Percentiles rank a stretch among this genome's conserved stretches.
Evolutionary conservation across 2,888 invertebrate genomes (phyloP).

Genomic region (Drosophila barbarae): DNA sequence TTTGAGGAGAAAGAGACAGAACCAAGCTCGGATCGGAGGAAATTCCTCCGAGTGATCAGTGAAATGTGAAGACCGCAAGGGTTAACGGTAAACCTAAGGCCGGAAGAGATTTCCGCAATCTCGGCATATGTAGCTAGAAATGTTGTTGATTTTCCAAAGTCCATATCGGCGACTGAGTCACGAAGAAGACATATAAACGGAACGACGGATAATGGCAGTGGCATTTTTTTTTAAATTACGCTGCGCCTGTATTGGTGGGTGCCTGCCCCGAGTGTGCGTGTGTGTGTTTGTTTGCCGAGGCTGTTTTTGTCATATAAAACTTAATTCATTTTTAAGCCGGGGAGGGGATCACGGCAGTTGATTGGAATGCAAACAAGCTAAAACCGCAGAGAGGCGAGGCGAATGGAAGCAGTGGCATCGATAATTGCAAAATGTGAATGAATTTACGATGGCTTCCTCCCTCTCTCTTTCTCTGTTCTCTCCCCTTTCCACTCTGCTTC

Average conservation of each 20-base stretch:
- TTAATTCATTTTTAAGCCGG: conserved; percentile 69
- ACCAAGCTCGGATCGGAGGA: conserved; percentile 11
- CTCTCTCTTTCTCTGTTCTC: neutral
- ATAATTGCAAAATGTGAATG: conserved; percentile 57
- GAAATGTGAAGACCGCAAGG: conserved; percentile 22
- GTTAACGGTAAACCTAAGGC: conserved; percentile 23
- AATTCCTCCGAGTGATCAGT: conserved; percentile 15
- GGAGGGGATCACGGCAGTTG: conserved; percentile 36
- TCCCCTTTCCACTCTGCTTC: conserved; percentile 3
- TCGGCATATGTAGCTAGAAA: conserved; percentile 2
- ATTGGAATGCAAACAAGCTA: conserved; percentile 61
- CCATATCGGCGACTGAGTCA: conserved; percentile 59
- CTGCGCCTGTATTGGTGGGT: conserved; percentile 27
- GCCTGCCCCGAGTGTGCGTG: conserved; percentile 26
- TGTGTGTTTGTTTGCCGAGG: conserved; percentile 52
- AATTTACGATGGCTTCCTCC: conserved; percentile 44
- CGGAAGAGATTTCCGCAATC: conserved; percentile 26
- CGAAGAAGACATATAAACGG: conserved; percentile 40
- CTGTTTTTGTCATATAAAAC: conserved; percentile 57
- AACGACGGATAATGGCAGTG: conserved; percentile 47
- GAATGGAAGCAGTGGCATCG: conserved; percentile 14
- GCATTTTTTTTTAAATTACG: conserved; percentile 56
- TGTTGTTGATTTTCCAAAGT: conserved; percentile 30
- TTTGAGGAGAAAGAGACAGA: neutral
- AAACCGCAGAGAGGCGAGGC: conserved; percentile 50